phyloP scores from a whole-genome alignment of 1,140 invertebrate species.

The Penaeus chinensis region DNA sequence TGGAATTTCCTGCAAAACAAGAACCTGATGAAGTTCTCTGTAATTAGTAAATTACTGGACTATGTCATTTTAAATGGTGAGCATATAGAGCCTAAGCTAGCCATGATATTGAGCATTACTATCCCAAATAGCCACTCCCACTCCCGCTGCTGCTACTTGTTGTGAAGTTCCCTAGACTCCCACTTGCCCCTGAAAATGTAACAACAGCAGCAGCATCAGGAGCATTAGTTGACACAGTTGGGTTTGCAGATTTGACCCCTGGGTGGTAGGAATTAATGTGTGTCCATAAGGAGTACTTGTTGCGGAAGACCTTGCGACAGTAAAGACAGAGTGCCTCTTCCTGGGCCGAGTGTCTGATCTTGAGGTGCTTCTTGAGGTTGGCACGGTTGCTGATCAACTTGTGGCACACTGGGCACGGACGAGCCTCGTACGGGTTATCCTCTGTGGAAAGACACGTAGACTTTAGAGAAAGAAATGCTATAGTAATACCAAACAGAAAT shows the following conservation, averaged over 20 bases:
- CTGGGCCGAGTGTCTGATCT: constrained; percentile 70
- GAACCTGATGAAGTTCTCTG: background rate
- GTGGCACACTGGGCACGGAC: constrained; percentile 68
- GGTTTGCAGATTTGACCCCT: constrained; percentile 52
- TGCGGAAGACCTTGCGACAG: constrained; percentile 65
- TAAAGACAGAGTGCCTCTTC: constrained; percentile 67
- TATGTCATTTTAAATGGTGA: constrained; percentile 29
- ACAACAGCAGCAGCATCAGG: constrained; percentile 18
- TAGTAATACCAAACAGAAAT: background rate
- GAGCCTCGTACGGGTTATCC: constrained; percentile 64
- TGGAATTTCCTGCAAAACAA: background rate
- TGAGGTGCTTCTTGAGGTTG: constrained; percentile 69
- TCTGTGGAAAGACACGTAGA: constrained; percentile 38
- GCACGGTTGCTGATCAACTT: constrained; percentile 70
- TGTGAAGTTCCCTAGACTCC: constrained; percentile 30
- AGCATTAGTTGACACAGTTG: background rate
- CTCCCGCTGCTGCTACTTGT: constrained; percentile 27
- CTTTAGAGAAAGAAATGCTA: background rate
- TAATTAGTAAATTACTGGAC: constrained; percentile 6
- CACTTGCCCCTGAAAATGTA: constrained; percentile 12
- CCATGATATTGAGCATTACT: constrained; percentile 25
- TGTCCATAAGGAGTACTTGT: constrained; percentile 66
- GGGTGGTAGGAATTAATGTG: constrained; percentile 68
- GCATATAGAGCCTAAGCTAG: constrained; percentile 15
- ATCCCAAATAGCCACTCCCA: constrained; percentile 42